Evolutionary conservation across 2,888 invertebrate genomes (phyloP).

Genomic region (Ochlodes sylvanus): DNA sequence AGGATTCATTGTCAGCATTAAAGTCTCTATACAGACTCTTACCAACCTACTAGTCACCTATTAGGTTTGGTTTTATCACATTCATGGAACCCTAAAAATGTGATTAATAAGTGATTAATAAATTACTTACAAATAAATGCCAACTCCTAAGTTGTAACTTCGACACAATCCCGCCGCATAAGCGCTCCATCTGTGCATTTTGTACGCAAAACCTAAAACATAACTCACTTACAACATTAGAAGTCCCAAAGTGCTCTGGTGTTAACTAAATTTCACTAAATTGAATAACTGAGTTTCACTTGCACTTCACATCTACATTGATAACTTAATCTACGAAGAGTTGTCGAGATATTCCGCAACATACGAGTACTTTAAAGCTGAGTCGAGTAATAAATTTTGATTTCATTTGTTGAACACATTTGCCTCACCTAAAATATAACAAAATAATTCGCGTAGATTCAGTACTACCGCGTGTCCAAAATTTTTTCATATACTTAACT

Average conservation of each 20-base stretch:
- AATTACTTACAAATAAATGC: no score
- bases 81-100: no score
- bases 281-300: constrained; percentile 30
- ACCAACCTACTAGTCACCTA: no score
- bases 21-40: no score
- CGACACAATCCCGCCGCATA: background rate
- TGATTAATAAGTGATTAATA: no score
- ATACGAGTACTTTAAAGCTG: background rate
- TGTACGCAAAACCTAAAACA: constrained; percentile 12
- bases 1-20: no score
- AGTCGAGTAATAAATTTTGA: background rate
- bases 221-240: constrained; percentile 23
- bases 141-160: background rate
- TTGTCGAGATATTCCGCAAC: constrained; percentile 15
- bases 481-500: no score
- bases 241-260: constrained; percentile 32
- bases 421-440: no score
- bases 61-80: no score
- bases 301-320: constrained; percentile 26
- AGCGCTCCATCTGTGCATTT: background rate
- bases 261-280: constrained; percentile 20
- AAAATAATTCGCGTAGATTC: no score
- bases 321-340: constrained; percentile 28
- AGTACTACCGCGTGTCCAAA: no score
- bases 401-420: background rate